A percentile compares a stretch with the other conserved stretches of the same genome.
These are phyloP conservation scores for Pachyuromys duprasi DNA, from an alignment of 2,797 vertebrate species.

Conservation along the genomic window DNA sequence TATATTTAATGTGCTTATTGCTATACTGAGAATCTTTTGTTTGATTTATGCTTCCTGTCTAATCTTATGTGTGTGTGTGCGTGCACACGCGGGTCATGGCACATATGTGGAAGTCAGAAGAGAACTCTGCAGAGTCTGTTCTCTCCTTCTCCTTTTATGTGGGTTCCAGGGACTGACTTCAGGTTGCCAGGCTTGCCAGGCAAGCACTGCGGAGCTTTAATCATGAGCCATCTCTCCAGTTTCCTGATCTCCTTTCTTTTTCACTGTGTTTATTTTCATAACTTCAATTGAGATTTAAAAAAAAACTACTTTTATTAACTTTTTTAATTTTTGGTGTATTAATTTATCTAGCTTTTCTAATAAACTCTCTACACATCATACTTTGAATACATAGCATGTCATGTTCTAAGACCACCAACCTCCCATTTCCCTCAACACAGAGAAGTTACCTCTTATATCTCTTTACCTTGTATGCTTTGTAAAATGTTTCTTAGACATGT, in stretches of 20 bases:
- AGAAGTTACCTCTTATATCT: neutral
- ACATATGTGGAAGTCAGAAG: neutral
- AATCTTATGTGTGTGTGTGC: neutral
- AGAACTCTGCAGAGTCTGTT: neutral
- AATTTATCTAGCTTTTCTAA: slow-evolving; percentile 11
- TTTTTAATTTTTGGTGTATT: no score
- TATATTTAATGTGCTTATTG: slow-evolving; percentile 51
- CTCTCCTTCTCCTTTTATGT: neutral
- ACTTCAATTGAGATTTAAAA: neutral
- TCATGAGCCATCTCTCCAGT: neutral
- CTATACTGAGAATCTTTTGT: neutral
- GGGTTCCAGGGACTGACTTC: neutral
- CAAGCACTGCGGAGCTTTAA: neutral
- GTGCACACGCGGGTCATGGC: neutral
- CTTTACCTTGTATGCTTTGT: neutral
- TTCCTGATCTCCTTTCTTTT: neutral
- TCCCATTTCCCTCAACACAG: neutral
- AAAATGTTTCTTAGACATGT: neutral
- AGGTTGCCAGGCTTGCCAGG: neutral
- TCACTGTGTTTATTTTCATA: slow-evolving; percentile 22
- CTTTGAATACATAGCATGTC: neutral
- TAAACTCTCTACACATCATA: neutral
- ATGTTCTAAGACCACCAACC: neutral
- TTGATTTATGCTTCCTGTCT: slow-evolving; percentile 8
- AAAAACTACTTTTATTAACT: neutral